Conservation (phyloP, 2,888 invertebrate genomes). For the Diogma glabrata region DNA sequence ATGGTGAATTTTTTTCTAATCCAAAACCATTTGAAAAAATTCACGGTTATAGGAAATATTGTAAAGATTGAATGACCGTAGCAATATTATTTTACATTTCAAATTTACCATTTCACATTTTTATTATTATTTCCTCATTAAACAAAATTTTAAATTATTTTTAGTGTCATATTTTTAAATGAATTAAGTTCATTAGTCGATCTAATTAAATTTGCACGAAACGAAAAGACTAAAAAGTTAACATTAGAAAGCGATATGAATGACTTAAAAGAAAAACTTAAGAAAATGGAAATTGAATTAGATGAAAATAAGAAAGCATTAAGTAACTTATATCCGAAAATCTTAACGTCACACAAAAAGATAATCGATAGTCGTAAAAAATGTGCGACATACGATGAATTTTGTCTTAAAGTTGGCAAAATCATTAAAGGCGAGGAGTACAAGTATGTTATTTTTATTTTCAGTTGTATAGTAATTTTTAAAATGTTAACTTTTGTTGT, state of each 20-base stretch:
- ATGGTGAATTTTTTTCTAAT: no score
- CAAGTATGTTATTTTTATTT: conserved; percentile 19
- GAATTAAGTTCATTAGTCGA: conserved; percentile 29
- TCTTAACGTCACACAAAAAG: conserved; percentile 27
- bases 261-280: conserved; percentile 27
- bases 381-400: conserved; percentile 26
- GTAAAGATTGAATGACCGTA: no score
- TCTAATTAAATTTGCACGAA: conserved; percentile 28
- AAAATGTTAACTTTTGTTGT: conserved; percentile 20
- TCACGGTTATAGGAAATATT: no score
- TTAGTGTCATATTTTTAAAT: conserved; percentile 27
- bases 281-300: conserved; percentile 23
- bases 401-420: conserved; percentile 27
- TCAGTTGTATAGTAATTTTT: background rate
- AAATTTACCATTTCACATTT: no score
- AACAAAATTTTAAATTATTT: no score
- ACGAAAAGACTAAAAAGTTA: conserved; percentile 27
- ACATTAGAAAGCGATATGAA: conserved; percentile 26
- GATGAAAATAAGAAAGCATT: conserved; percentile 27
- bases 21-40: no score
- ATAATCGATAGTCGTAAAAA: conserved; percentile 27
- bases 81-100: no score
- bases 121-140: no score
- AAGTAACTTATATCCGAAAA: conserved; percentile 29
- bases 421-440: conserved; percentile 25